A percentile compares a stretch with the other conserved stretches of the same genome.
Conservation (phyloP, 2,888 invertebrate genomes). For the Creontiades dilutus region DNA sequence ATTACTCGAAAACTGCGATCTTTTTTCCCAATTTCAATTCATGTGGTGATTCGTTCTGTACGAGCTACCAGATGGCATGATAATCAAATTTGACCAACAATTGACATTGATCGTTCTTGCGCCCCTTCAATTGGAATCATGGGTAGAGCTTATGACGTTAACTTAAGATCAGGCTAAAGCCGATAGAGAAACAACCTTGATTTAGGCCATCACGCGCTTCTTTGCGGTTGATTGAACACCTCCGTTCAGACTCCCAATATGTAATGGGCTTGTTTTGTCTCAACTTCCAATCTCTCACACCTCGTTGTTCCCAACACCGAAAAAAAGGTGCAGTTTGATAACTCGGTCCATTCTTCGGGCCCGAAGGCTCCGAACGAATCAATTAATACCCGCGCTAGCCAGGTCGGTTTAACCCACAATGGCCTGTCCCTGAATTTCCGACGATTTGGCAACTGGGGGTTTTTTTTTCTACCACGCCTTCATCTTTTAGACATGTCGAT, state of each 20-base stretch:
- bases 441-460: background rate
- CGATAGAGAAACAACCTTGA: background rate
- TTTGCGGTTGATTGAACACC: background rate
- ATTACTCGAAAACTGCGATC: no score
- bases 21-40: no score
- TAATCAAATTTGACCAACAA: no score
- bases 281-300: background rate
- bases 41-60: no score
- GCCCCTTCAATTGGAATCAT: no score
- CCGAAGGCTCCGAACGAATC: background rate
- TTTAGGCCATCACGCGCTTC: background rate
- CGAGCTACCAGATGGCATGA: no score
- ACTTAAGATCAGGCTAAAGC: no score
- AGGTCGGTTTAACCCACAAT: background rate
- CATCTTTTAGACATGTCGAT: background rate
- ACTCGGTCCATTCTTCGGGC: background rate
- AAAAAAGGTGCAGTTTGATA: background rate
- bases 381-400: background rate
- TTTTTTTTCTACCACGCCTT: background rate
- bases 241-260: background rate
- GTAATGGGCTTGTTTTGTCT: background rate
- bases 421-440: background rate
- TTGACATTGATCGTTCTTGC: no score
- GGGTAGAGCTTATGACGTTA: no score
- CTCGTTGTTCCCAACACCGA: background rate